Evolutionary conservation across 2,888 invertebrate genomes (phyloP), one percentile per base, ranked within the genome.

Genomic region (Gymnocheta viridis): DNA sequence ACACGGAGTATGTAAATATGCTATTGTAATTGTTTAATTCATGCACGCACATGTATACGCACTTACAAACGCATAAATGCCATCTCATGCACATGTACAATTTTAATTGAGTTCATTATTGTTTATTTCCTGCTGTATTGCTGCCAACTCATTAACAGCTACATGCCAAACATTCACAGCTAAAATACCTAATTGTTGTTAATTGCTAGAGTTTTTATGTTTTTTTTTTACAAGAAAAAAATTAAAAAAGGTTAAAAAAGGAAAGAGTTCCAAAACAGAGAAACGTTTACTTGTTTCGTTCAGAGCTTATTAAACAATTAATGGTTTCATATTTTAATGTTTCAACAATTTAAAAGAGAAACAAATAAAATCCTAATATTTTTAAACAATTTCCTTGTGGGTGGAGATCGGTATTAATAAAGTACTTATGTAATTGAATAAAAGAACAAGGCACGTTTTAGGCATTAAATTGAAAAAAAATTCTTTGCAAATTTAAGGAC

Each of bases 111-210:
- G 38, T 64, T 70, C 62, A 76, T 82, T 82, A 82, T 69, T 69
- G 88, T 89, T 86, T 87, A 87, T 87, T 89, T 90, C 29, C 69
- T 54, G 5, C 56, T 54, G 35, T 76, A 47, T 82, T 90, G 90
- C 90, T 90, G 90, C 90, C 90, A 90, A 87, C 89, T 87, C 90
- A 89, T 89, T 90, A 90, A 90, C 90, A 67, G 74, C 73, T 67
- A 85, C 82, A 81, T 82, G 85, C 54, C 56, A 64, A 73, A 72
- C 76, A 80, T 73, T 84, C 56, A 77, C 58, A 49, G 32, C 72
- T 62, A 49, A 69, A 38, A 73, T 38, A 27, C 49, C 56, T 70
- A 77, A 81, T 81, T 80, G 76, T 80, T 77, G 67, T 76, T 84
- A 84, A 80, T 77, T 81, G 72, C 41, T 77, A 47, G 54, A 72